A percentile compares a stretch with the other conserved stretches of the same genome.
Evolutionary conservation across 2,888 invertebrate genomes (phyloP).

Genomic region (Oxystoma pomonae): DNA sequence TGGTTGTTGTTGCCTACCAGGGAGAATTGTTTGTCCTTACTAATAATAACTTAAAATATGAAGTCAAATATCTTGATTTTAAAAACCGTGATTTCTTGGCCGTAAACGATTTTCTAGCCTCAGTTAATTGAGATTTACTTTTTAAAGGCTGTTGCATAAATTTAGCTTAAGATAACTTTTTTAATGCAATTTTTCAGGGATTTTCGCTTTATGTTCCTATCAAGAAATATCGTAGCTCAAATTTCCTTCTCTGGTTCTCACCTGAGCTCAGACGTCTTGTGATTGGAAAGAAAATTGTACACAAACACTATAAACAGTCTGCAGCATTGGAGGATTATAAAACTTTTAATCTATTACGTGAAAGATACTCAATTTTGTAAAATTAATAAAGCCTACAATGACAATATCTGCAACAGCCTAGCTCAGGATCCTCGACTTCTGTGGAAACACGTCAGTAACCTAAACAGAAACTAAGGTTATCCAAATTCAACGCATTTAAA

Average conservation of each 20-base stretch:
- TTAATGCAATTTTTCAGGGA: not conserved
- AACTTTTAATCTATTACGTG: constrained; percentile 2
- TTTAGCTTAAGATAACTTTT: not conserved
- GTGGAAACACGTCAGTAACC: not conserved
- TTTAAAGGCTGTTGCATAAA: constrained; percentile 2
- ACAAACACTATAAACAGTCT: constrained; percentile 3
- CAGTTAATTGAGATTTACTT: not conserved
- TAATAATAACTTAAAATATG: not conserved
- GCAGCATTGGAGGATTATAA: constrained; percentile 1
- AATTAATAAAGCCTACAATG: constrained; percentile 4
- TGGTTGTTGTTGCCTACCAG: not conserved
- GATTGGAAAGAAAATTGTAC: constrained; percentile 1
- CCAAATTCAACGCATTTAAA: not conserved
- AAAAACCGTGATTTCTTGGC: constrained; percentile 3
- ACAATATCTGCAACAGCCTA: not conserved
- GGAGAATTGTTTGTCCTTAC: not conserved
- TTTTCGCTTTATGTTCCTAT: not conserved
- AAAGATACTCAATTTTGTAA: not conserved
- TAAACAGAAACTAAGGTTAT: not conserved
- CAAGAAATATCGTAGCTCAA: not conserved
- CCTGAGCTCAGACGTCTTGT: not conserved
- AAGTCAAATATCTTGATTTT: not conserved
- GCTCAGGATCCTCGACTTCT: constrained; percentile 1
- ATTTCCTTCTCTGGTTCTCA: constrained; percentile 1
- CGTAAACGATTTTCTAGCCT: not conserved